phyloP scores from a whole-genome alignment of 2,888 invertebrate species.

The Spicauda simplicius region DNA sequence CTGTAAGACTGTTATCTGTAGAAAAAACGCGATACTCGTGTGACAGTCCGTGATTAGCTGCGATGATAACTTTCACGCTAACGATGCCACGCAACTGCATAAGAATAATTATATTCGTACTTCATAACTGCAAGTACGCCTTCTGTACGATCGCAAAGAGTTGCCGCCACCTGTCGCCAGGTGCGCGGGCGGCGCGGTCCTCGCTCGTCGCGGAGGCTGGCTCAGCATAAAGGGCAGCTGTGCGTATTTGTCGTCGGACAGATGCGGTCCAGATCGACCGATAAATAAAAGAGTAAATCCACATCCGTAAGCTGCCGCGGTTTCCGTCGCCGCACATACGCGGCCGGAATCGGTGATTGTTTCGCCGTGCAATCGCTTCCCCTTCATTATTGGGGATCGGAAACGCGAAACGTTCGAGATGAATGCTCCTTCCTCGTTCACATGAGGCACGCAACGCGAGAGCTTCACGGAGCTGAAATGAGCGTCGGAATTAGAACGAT shows the following conservation, averaged over 20 bases:
- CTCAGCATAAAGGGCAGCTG: conserved; percentile 76
- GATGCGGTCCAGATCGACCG: conserved; percentile 80
- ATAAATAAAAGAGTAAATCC: conserved; percentile 78
- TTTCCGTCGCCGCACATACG: conserved; percentile 68
- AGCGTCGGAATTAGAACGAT: conserved; percentile 40
- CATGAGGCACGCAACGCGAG: conserved; percentile 4
- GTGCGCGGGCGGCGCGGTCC: conserved; percentile 64
- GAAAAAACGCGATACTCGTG: conserved; percentile 63
- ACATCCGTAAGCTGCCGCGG: conserved; percentile 74
- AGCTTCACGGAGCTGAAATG: conserved; percentile 14
- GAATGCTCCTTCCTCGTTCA: conserved; percentile 41
- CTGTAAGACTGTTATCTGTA: conserved; percentile 45
- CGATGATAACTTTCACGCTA: conserved; percentile 67
- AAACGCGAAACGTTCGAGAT: conserved; percentile 66
- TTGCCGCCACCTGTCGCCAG: conserved; percentile 74
- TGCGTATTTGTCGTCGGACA: conserved; percentile 71
- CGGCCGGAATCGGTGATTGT: conserved; percentile 78
- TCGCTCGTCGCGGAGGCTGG: conserved; percentile 56
- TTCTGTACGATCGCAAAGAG: conserved; percentile 38
- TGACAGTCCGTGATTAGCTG: conserved; percentile 60
- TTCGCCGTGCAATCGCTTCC: conserved; percentile 77
- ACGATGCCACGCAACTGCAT: conserved; percentile 57
- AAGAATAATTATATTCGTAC: conserved; percentile 51
- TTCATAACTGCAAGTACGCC: conserved; percentile 43
- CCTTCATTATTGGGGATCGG: conserved; percentile 71